phyloP scores from a whole-genome alignment of 2,888 invertebrate genomes.

The Cosmia trapezina region DNA sequence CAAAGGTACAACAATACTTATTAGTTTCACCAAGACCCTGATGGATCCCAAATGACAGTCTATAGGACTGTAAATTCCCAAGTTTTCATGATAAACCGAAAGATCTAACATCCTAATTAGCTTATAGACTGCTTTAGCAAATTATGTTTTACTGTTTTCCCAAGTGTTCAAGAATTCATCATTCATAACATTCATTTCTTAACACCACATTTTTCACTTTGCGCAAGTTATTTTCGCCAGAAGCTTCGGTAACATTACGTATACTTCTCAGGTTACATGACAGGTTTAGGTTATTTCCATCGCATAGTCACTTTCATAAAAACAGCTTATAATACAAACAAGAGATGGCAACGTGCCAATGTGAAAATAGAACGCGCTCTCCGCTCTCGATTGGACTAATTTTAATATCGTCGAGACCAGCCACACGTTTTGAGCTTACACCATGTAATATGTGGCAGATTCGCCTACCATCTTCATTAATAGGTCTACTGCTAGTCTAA shows the following conservation, averaged over 20 bases:
- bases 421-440: conserved; percentile 78
- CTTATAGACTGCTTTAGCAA: conserved; percentile 83
- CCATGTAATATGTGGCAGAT: conserved; percentile 75
- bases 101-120: conserved; percentile 74
- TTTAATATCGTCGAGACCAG: conserved; percentile 85
- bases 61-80: conserved; percentile 72
- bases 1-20: conserved; percentile 91
- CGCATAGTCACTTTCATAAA: conserved; percentile 90
- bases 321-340: conserved; percentile 91
- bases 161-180: conserved; percentile 37
- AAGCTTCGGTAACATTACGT: conserved; percentile 71
- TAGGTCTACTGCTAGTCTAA: too few relatives aligned
- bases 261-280: conserved; percentile 88
- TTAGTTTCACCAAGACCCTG: conserved; percentile 68
- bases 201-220: conserved; percentile 56
- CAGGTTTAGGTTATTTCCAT: conserved; percentile 90
- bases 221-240: conserved; percentile 52
- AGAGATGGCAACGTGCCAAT: conserved; percentile 88
- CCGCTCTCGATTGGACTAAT: conserved; percentile 88
- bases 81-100: conserved; percentile 70
- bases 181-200: conserved; percentile 63
- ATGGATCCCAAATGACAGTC: conserved; percentile 68
- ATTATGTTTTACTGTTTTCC: conserved; percentile 63
- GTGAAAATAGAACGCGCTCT: conserved; percentile 87
- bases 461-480: conserved; percentile 49